These are phyloP conservation scores for Lichenostomus cassidix DNA, from an alignment of 2,113 vertebrate genomes.

Conservation along the genomic window DNA sequence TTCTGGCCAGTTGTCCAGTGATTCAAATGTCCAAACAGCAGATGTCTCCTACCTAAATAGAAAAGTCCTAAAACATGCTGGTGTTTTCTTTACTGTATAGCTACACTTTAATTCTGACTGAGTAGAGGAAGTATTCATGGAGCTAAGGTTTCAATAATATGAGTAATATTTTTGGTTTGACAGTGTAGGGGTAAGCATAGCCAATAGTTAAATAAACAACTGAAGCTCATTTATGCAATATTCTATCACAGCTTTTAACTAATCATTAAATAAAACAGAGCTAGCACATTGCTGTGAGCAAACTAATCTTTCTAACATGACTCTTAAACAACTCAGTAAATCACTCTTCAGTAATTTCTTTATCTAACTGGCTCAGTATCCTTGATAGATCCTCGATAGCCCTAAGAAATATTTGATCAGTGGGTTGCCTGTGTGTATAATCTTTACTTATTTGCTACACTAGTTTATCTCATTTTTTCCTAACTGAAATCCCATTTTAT, in stretches of 20 bases:
- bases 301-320: slow-evolving; percentile 61
- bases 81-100: not conserved
- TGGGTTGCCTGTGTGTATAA: slow-evolving; percentile 59
- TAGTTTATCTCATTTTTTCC: slow-evolving; percentile 67
- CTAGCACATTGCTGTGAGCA: slow-evolving; percentile 60
- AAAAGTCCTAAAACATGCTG: not conserved
- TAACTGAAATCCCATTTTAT: slow-evolving; percentile 60
- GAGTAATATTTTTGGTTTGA: slow-evolving; percentile 23
- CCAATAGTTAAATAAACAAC: slow-evolving; percentile 33
- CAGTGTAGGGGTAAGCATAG: not conserved
- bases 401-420: slow-evolving; percentile 71
- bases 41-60: not conserved
- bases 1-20: not conserved
- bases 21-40: not conserved
- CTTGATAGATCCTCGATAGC: slow-evolving; percentile 57
- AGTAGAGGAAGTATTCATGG: not conserved
- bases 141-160: not conserved
- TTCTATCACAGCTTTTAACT: slow-evolving; percentile 46
- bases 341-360: slow-evolving; percentile 67
- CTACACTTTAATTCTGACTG: not conserved
- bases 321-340: slow-evolving; percentile 66
- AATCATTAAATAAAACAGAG: slow-evolving; percentile 65
- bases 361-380: slow-evolving; percentile 62
- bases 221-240: not conserved
- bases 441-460: slow-evolving; percentile 68